Evolutionary conservation across 2,888 invertebrate genomes (phyloP).

Genomic region (Lomographa bimaculata): DNA sequence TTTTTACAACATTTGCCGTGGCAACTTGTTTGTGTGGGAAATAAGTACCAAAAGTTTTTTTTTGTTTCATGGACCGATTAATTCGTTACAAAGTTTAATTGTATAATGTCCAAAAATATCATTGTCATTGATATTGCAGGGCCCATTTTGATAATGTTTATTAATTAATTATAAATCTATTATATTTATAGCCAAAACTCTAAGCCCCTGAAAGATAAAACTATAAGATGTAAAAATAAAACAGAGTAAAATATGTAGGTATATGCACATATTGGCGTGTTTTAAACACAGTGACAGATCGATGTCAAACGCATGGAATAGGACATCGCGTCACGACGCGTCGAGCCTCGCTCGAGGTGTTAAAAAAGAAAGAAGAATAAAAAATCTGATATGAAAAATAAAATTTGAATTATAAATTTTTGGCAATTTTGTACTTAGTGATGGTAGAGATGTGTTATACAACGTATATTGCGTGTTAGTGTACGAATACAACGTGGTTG

Average conservation of each 20-base stretch:
- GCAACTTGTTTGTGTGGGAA: conserved; percentile 46
- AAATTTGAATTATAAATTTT: conserved; percentile 60
- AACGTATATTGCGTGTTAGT: conserved; percentile 36
- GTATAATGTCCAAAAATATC: conserved; percentile 33
- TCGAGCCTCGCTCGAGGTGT: conserved; percentile 47
- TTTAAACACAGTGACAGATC: conserved; percentile 52
- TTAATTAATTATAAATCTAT: conserved; percentile 3
- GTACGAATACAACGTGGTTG: conserved; percentile 19
- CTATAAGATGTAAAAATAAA: conserved; percentile 31
- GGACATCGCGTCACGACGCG: conserved; percentile 46
- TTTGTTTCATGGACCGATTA: conserved; percentile 18
- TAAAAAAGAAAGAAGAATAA: conserved; percentile 40
- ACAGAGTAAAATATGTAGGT: conserved; percentile 36
- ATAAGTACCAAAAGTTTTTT: conserved; percentile 69
- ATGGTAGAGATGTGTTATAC: conserved; percentile 59
- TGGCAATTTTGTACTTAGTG: conserved; percentile 83
- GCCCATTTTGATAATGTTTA: conserved; percentile 29
- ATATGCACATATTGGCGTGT: conserved; percentile 49
- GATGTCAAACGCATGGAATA: conserved; percentile 48
- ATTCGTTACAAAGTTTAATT: conserved; percentile 6
- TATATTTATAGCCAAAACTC: conserved; percentile 35
- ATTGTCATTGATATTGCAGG: conserved; percentile 31
- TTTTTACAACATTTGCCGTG: conserved; percentile 37
- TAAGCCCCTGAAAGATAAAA: conserved; percentile 37
- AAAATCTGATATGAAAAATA: conserved; percentile 46